Evolutionary conservation across 2,888 invertebrate species (phyloP), one percentile per base, ranked within the genome.

Genomic region (Tyria jacobaeae): DNA sequence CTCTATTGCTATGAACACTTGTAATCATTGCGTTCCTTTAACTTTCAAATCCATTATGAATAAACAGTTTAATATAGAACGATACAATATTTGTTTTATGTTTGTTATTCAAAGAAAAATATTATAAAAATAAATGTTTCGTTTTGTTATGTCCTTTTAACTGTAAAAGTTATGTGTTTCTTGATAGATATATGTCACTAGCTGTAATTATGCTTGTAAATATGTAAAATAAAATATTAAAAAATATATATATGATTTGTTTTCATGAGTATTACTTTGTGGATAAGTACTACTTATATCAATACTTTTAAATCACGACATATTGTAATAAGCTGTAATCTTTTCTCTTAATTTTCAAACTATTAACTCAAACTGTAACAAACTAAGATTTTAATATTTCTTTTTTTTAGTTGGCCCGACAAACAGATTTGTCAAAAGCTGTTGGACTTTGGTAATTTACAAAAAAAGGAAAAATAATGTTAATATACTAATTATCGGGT

Each of bases 201-300:
- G 86, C 83, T 87, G 81, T 88, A 88, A 86, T 82, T 82, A 85
- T 81, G 87, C 88, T 91, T 92, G 92, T 92, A 92, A 91, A 92
- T 92, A 92, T 92, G 91, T 92, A 89, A 87, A 89, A 89, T 91
- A 90, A 89, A 76, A 76, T 74, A 70, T 79, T 17, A 21, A 39
- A 35, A 50, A 49, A 39, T 27, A 60, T 50, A 41, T 24, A 2
- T 34, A 34, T 5, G 0, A 65, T 69, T 71, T 49, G 15, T 60
- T 72, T 10, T 54, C 44, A 15, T 17, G 4, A 25, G 2, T 15
- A n/a, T 37, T 21, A 1, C 14, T 35, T 52, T 15, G 37, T 12
- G 27, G 6, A 31, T 31, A 3, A n/a, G n/a, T n/a, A n/a, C n/a
- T n/a, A n/a, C n/a, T n/a, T n/a, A n/a, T n/a, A n/a, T n/a, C n/a